These are phyloP conservation scores for Chanos chanos DNA, from an alignment of 2,797 vertebrate genomes.

Conservation along the genomic window DNA sequence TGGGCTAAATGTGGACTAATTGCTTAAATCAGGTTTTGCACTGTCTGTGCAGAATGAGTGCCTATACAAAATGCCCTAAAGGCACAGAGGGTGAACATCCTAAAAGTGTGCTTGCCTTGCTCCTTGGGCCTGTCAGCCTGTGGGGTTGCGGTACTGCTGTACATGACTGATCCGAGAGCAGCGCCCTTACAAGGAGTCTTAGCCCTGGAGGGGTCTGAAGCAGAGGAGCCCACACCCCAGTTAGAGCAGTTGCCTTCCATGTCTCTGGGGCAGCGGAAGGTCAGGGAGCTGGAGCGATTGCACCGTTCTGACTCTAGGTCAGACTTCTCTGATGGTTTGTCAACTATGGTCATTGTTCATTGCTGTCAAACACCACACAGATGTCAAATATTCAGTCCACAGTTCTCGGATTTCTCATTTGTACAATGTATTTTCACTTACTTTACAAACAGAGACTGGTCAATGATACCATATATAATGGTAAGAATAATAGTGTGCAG, in stretches of 20 bases:
- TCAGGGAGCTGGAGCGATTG: conserved; percentile 76
- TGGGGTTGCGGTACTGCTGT: conserved; percentile 72
- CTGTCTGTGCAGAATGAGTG: no score
- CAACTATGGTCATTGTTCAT: conserved; percentile 99
- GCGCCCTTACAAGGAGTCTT: conserved; percentile 80
- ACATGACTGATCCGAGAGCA: conserved; percentile 84
- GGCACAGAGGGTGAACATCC: no score
- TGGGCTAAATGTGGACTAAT: no score
- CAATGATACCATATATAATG: no score
- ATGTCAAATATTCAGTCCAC: background rate
- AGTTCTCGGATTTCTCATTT: background rate
- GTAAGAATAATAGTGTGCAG: no score
- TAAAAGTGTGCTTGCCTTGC: conserved; percentile 68
- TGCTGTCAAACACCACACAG: conserved; percentile 66
- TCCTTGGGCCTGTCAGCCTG: conserved; percentile 84
- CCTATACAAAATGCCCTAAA: no score
- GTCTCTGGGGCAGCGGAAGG: conserved; percentile 81
- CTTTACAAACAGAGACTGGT: no score
- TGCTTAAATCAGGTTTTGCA: no score
- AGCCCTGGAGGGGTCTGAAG: conserved; percentile 78
- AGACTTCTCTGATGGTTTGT: conserved; percentile 90
- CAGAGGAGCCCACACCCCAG: conserved; percentile 79
- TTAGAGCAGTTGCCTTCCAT: conserved; percentile 87
- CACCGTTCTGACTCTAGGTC: conserved; percentile 84
- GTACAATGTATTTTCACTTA: no score